These are phyloP conservation scores for Himalopsyche kuldschensis DNA, from an alignment of 2,888 invertebrate species.

Conservation along the genomic window DNA sequence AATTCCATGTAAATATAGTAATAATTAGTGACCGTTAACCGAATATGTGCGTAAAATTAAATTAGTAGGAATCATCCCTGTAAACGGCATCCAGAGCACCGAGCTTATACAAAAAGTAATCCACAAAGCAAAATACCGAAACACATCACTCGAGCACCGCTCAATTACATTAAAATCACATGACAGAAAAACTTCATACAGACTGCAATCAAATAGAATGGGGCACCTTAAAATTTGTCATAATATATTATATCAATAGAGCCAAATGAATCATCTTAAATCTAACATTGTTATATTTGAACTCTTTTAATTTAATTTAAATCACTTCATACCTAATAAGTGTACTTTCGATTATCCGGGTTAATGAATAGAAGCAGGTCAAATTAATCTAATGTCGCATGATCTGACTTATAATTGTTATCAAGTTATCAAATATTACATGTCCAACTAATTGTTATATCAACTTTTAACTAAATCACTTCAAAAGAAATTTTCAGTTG, in stretches of 20 bases:
- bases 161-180: slow-evolving; percentile 25
- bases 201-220: background rate
- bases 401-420: too few relatives aligned
- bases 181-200: slow-evolving; percentile 18
- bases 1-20: background rate
- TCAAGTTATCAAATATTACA: too few relatives aligned
- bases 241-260: slow-evolving; percentile 34
- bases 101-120: background rate
- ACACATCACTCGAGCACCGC: slow-evolving; percentile 36
- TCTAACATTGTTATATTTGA: slow-evolving; percentile 39
- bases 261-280: slow-evolving; percentile 33
- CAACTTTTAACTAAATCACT: too few relatives aligned
- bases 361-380: too few relatives aligned
- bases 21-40: slow-evolving; percentile 2
- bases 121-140: slow-evolving; percentile 6
- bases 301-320: slow-evolving; percentile 37
- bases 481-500: too few relatives aligned
- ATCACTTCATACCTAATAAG: slow-evolving; percentile 31
- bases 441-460: too few relatives aligned
- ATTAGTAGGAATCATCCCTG: background rate
- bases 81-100: background rate
- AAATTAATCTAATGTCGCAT: too few relatives aligned
- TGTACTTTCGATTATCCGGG: too few relatives aligned
- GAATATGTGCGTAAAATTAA: slow-evolving; percentile 11
- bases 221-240: slow-evolving; percentile 31